phyloP scores from a whole-genome alignment of 2,888 invertebrate genomes.

The Lysandra bellargus region DNA sequence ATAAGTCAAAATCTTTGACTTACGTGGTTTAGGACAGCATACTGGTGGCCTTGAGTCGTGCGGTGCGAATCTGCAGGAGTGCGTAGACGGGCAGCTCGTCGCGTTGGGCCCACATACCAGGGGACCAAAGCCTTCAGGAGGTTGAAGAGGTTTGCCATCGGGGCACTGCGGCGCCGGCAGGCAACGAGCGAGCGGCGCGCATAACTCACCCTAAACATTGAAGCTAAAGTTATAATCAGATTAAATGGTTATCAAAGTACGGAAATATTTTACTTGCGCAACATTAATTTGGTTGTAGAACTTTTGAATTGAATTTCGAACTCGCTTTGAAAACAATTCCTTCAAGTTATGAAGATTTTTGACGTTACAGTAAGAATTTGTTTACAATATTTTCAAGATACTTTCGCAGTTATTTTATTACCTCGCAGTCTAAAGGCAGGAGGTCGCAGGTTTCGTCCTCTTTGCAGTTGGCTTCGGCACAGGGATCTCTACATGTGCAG shows the following conservation, averaged over 20 bases:
- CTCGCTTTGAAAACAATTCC: constrained; percentile 8
- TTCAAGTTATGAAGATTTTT: not conserved
- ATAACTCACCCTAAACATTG: constrained; percentile 76
- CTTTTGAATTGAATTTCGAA: not conserved
- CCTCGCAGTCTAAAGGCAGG: constrained; percentile 71
- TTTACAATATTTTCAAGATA: not conserved
- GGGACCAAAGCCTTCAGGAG: constrained; percentile 73
- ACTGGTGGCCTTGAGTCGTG: constrained; percentile 88
- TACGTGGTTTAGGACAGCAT: constrained; percentile 93
- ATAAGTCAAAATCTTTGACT: constrained; percentile 46
- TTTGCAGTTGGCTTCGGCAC: constrained; percentile 85
- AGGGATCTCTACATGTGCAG: constrained; percentile 89
- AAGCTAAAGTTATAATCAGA: constrained; percentile 20
- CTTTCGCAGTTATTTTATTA: constrained; percentile 39
- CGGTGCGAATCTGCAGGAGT: constrained; percentile 91
- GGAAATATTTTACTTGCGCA: not conserved
- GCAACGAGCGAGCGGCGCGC: constrained; percentile 90
- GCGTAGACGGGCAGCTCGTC: constrained; percentile 90
- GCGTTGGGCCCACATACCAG: constrained; percentile 87
- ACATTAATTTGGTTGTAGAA: not conserved
- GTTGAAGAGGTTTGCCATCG: constrained; percentile 56
- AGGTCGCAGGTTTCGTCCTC: constrained; percentile 80
- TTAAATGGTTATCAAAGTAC: not conserved
- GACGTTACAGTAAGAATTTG: not conserved
- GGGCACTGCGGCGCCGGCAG: constrained; percentile 80